Evolutionary conservation across 1,140 invertebrate genomes (phyloP).

Genomic region (Drosophila ercepeae): DNA sequence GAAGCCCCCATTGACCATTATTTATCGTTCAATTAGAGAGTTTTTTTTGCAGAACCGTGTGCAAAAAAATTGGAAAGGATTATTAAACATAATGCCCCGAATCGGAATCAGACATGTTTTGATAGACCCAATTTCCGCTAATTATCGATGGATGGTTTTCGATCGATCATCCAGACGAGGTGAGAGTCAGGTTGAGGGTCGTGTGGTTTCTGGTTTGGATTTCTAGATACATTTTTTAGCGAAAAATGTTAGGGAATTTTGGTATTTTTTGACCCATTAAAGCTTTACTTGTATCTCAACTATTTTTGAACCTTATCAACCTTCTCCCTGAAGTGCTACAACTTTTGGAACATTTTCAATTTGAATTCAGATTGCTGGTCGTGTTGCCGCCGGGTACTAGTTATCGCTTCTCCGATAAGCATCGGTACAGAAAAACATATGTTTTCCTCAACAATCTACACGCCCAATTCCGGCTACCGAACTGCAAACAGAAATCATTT

Average conservation of each 20-base stretch:
- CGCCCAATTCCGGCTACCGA: conserved; percentile 45
- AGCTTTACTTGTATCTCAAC: neutral
- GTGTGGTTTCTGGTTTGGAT: conserved; percentile 15
- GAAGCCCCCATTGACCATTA: neutral
- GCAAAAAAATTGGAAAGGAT: conserved; percentile 30
- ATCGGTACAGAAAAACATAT: conserved; percentile 40
- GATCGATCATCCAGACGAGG: conserved; percentile 42
- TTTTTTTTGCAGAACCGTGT: conserved; percentile 1
- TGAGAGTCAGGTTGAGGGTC: neutral
- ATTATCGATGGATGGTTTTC: conserved; percentile 30
- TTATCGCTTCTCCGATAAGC: conserved; percentile 45
- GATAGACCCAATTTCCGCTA: conserved; percentile 37
- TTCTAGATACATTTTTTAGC: neutral
- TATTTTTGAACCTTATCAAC: conserved; percentile 33
- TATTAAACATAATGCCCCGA: conserved; percentile 11
- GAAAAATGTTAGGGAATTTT: neutral
- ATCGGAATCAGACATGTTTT: conserved; percentile 3
- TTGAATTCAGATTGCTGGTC: conserved; percentile 18
- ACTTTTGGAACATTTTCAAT: conserved; percentile 55
- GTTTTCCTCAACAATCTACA: conserved; percentile 43
- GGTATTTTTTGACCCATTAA: neutral
- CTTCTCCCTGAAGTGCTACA: conserved; percentile 25
- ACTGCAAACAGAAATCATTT: conserved; percentile 9
- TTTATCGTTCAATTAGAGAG: conserved; percentile 32
- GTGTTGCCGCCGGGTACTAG: conserved; percentile 1